A percentile compares a stretch with the other conserved stretches of the same genome.
phyloP scores from a whole-genome alignment of 92 coral and sea anemone genomes.

The Epizoanthus rinbou region DNA sequence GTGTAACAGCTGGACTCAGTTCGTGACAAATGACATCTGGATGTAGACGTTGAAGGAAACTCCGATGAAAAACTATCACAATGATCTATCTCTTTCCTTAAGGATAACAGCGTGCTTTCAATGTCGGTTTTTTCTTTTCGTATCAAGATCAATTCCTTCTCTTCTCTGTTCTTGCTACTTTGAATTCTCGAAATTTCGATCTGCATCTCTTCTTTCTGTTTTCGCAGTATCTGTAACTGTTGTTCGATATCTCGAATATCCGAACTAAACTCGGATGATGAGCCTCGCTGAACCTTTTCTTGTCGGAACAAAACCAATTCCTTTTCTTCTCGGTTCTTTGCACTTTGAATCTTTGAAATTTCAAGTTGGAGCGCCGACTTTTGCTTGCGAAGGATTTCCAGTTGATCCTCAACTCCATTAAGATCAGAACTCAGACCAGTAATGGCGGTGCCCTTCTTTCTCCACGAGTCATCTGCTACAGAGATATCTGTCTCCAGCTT shows the following conservation, averaged over 20 bases:
- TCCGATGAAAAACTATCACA: constrained; percentile 34
- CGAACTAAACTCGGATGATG: constrained; percentile 44
- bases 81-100: constrained; percentile 46
- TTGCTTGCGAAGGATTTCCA: constrained; percentile 61
- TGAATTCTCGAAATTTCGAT: constrained; percentile 65
- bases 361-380: constrained; percentile 78
- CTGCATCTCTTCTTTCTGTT: constrained; percentile 69
- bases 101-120: constrained; percentile 61
- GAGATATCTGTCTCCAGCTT: constrained; percentile 70
- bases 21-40: constrained; percentile 18
- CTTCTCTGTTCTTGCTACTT: constrained; percentile 43
- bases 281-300: constrained; percentile 55
- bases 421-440: constrained; percentile 58
- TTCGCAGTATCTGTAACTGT: constrained; percentile 59
- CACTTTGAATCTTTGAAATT: constrained; percentile 63
- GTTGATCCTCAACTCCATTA: constrained; percentile 57
- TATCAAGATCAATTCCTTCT: constrained; percentile 61
- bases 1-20: background rate
- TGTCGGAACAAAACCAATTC: constrained; percentile 63
- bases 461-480: constrained; percentile 65
- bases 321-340: constrained; percentile 72
- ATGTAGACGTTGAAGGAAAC: constrained; percentile 23
- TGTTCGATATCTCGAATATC: background rate
- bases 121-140: constrained; percentile 65
- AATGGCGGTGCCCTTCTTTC: constrained; percentile 53